Base-by-base conservation (phyloP, 2,113 vertebrate species). In the Hiodon tergisus region DNA sequence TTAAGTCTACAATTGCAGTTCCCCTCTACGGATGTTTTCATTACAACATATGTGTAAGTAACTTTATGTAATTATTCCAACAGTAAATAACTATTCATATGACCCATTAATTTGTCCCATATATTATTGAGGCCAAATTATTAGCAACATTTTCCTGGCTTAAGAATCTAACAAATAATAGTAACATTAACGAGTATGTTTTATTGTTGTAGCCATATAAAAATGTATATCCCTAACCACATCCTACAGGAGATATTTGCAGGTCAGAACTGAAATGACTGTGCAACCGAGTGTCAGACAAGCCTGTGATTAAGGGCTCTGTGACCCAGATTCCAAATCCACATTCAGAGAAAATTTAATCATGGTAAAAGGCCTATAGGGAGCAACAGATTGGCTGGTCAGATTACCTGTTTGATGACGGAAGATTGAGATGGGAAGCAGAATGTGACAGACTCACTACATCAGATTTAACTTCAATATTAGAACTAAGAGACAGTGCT, bases 291-390 rank as follows among this genome's bases (percentile, higher is more conserved):
- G 13, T 52, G 67, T 68, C 50, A 47, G 69, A 6, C 9, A 4
- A 58, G 46, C 48, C 8, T 77, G 58, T 76, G 80, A 83, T 83
- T 78, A 81, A 78, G 77, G 73, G 57, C 73, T 70, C 61, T 53
- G 60, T 81, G 82, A 74, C 76, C 67, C 76, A 77, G 78, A 77
- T 79, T 72, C 67, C n/a, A 51, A 7, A 67, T 47, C 58, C 63
- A 60, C 76, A 67, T 55, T 67, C 74, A 71, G 60, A 61, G 76
- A 61, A 66, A 47, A 69, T 81, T 78, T 81, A 79, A 82, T 82
- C 81, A 79, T 61, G 52, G 14, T 47, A 51, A 17, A 66, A 13
- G 53, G 76, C 78, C 50, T 5, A 50, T 54, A 74, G 79, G 71
- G 74, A 67, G 74, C 3, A 5, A 52, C 69, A 48, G 82, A 80